phyloP scores from a whole-genome alignment of 2,113 vertebrate species.

The Struthidea cinerea region DNA sequence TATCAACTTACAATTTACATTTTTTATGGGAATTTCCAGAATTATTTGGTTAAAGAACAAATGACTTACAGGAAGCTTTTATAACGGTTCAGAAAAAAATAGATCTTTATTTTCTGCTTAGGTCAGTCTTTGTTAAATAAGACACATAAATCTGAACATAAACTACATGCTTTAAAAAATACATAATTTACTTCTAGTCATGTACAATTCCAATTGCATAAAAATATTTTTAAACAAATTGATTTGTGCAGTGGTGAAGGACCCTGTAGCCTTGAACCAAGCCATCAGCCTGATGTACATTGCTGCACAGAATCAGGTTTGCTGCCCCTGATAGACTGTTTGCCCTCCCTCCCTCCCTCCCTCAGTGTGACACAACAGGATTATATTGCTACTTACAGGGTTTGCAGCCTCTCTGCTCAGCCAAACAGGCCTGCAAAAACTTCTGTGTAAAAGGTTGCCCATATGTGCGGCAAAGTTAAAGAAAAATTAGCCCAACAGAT shows the following conservation, averaged over 20 bases:
- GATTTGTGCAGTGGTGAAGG: not conserved
- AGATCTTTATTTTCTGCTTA: not conserved
- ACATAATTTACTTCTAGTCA: not conserved
- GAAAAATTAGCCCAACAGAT: not conserved
- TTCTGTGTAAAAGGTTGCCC: not conserved
- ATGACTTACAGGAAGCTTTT: not conserved
- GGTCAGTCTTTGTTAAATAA: not conserved
- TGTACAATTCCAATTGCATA: not conserved
- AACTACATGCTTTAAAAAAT: not conserved
- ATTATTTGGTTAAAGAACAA: not conserved
- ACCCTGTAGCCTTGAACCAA: not conserved
- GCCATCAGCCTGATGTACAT: not conserved
- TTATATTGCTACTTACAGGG: not conserved
- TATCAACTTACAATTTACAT: constrained; percentile 41
- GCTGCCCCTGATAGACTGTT: not conserved
- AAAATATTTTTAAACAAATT: not conserved
- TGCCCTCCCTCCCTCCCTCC: not conserved
- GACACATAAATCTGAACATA: not conserved
- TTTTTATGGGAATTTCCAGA: not conserved
- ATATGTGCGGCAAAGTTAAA: not conserved
- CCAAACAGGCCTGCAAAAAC: not conserved
- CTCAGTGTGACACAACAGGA: not conserved
- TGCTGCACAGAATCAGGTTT: not conserved
- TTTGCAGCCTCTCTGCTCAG: not conserved
- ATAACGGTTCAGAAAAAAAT: not conserved